These are phyloP conservation scores for Pentalonia nigronervosa DNA, from an alignment of 1,140 invertebrate species.

Conservation along the genomic window DNA sequence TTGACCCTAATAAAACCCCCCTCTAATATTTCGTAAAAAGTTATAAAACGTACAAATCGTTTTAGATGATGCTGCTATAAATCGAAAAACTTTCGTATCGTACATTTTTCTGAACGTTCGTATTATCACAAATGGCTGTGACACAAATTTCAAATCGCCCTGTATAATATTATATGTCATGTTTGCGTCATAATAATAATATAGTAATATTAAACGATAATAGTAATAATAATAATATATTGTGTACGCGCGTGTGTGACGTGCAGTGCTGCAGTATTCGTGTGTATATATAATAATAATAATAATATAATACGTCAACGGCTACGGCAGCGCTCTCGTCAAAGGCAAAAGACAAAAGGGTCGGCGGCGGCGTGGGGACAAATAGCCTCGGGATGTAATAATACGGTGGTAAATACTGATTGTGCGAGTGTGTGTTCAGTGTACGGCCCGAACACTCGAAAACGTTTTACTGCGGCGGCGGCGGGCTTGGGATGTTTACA, in stretches of 20 bases:
- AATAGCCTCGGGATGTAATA: constrained; percentile 52
- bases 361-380: neutral
- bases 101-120: too few species aligned
- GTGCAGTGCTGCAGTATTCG: neutral
- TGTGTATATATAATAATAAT: too few species aligned
- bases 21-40: too few species aligned
- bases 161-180: too few species aligned
- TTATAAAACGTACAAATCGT: too few species aligned
- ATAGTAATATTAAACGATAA: neutral
- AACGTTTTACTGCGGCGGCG: constrained; percentile 14
- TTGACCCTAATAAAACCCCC: too few species aligned
- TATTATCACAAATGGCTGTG: too few species aligned
- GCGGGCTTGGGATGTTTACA: constrained; percentile 24
- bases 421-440: neutral
- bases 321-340: neutral
- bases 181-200: neutral
- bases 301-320: neutral
- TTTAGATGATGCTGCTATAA: too few species aligned
- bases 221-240: neutral
- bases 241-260: neutral
- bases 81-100: too few species aligned
- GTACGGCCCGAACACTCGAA: constrained; percentile 2
- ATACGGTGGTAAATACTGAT: constrained; percentile 45
- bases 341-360: constrained; percentile 45
- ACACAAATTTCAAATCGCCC: too few species aligned